Evolutionary conservation across 2,888 invertebrate genomes (phyloP), one percentile per base, ranked within the genome.

Genomic region (Bhutanitis thaidina): DNA sequence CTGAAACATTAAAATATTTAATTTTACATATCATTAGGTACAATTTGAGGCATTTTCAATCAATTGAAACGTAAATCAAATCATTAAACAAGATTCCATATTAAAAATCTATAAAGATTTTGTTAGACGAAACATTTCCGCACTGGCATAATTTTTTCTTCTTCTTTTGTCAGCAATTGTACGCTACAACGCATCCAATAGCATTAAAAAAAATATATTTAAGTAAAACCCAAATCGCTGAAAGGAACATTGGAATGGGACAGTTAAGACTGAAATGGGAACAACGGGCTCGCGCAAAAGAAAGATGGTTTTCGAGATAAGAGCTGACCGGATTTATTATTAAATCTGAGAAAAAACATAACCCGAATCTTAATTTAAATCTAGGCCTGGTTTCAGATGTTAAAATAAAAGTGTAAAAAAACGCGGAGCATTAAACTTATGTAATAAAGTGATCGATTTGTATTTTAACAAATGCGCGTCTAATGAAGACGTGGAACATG

Each of bases 151-250:
- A 12, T 10, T 7, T 1, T 37, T 57, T 53, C 52, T 44, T 49
- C n/a, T n/a, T n/a, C n/a, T 45, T 29, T 41, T 49, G 37, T 40
- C 27, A 15, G 44, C 49, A 43, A 12, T 47, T 47, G 29, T 20
- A 47, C 35, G 36, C 37, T 49, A 49, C 49, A 54, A 57, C 49
- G 57, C 49, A 55, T 51, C 50, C 52, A 55, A 51, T 46, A 57
- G 56, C 59, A 61, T 62, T 54, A 75, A 75, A 80, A 61, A 55
- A 55, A 62, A 59, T 59, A 64, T 62, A 73, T 71, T 74, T 61
- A 61, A 67, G 25, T 30, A 46, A 43, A 15, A 43, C 10, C 37
- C 30, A 38, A 16, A 37, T 41, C 45, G 29, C 38, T 39, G 35
- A 7, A n/a, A 9, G 36, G 37, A 52, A 25, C 45, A 49, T 39